A percentile compares a stretch with the other conserved stretches of the same genome.
Evolutionary conservation across 2,113 vertebrate genomes (phyloP).

Genomic region (Pseudorhombus dupliciocellatus): DNA sequence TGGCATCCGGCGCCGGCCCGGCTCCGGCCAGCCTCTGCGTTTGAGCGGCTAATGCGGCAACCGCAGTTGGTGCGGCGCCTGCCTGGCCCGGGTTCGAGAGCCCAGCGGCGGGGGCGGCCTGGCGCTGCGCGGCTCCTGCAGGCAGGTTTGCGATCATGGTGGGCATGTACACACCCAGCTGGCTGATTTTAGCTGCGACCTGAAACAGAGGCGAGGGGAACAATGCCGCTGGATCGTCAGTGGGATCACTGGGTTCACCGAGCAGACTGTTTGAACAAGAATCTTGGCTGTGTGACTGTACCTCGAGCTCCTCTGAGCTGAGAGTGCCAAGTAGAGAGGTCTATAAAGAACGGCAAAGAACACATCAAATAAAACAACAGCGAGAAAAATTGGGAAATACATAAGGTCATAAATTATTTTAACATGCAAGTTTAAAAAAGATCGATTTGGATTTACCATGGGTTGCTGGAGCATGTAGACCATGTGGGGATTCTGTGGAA

Average conservation of each 20-base stretch:
- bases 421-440: background rate
- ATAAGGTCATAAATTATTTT: constrained; percentile 3
- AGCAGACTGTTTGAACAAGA: constrained; percentile 44
- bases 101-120: constrained; percentile 14
- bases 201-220: constrained; percentile 40
- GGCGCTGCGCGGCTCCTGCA: constrained; percentile 38
- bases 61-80: background rate
- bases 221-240: background rate
- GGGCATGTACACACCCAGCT: constrained; percentile 52
- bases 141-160: constrained; percentile 43
- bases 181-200: constrained; percentile 51
- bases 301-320: constrained; percentile 77
- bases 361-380: constrained; percentile 21
- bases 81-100: constrained; percentile 26
- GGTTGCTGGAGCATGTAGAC: constrained; percentile 64
- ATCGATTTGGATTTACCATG: constrained; percentile 52
- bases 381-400: constrained; percentile 8
- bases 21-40: constrained; percentile 4
- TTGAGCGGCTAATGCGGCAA: constrained; percentile 4
- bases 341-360: constrained; percentile 49
- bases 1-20: constrained; percentile 9
- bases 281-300: constrained; percentile 54
- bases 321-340: constrained; percentile 58
- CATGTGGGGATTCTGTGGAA: constrained; percentile 52
- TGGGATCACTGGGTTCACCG: constrained; percentile 54